Percentiles rank a stretch among this genome's conserved stretches.
Conservation (phyloP, 2,113 vertebrate genomes). For the Indicator maculatus region DNA sequence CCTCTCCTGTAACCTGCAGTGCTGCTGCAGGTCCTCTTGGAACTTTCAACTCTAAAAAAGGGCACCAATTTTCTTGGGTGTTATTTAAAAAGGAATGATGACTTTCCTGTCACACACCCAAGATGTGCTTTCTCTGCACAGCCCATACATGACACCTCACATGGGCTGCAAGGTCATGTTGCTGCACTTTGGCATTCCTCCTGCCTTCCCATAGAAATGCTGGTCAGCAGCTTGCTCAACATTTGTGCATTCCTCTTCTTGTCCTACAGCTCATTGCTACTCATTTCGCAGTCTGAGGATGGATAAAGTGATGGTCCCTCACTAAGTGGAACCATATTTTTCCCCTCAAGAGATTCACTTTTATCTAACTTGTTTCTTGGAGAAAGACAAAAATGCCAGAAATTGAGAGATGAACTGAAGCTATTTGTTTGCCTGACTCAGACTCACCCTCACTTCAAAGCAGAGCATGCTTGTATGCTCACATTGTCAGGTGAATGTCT, state of each 20-base stretch:
- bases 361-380: constrained; percentile 24
- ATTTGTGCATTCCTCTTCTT: background rate
- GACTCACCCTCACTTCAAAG: background rate
- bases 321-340: constrained; percentile 18
- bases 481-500: background rate
- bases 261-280: background rate
- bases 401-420: background rate
- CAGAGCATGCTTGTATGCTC: background rate
- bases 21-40: background rate
- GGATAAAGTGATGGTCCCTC: background rate
- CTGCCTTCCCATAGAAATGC: background rate
- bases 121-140: background rate
- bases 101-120: background rate
- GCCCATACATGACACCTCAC: background rate
- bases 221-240: background rate
- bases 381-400: background rate
- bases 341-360: constrained; percentile 10
- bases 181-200: background rate
- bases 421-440: constrained; percentile 12
- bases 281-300: background rate
- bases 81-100: background rate
- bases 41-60: background rate
- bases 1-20: background rate
- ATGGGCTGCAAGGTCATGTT: background rate
- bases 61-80: background rate